Evolutionary conservation across 2,113 vertebrate species (phyloP).

Genomic region (Girardinichthys multiradiatus): DNA sequence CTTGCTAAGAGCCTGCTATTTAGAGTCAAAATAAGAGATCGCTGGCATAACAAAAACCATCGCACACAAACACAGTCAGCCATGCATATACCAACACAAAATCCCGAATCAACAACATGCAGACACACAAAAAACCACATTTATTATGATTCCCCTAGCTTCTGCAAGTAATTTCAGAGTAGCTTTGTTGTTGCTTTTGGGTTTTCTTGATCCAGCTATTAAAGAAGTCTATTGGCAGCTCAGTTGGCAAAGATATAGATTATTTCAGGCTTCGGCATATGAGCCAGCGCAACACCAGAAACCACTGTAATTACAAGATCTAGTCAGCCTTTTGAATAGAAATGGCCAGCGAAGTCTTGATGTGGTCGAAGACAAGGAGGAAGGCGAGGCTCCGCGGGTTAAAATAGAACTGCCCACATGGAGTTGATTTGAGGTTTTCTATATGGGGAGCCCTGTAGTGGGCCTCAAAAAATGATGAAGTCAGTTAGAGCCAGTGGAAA

Average conservation of each 20-base stretch:
- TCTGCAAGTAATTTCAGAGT: constrained; percentile 70
- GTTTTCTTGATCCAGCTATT: constrained; percentile 74
- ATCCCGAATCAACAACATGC: constrained; percentile 28
- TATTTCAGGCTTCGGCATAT: constrained; percentile 69
- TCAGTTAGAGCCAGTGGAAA: constrained; percentile 55
- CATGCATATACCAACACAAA: constrained; percentile 12
- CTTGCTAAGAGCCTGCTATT: constrained; percentile 47
- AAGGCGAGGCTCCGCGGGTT: constrained; percentile 59
- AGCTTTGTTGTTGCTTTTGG: constrained; percentile 62
- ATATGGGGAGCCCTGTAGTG: constrained; percentile 62
- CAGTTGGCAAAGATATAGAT: constrained; percentile 53
- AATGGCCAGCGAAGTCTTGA: constrained; percentile 65
- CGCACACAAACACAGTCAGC: constrained; percentile 1
- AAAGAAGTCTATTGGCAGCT: constrained; percentile 62
- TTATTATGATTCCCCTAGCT: constrained; percentile 59
- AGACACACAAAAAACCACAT: constrained; percentile 44
- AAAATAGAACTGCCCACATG: constrained; percentile 80
- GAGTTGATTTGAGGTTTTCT: constrained; percentile 80
- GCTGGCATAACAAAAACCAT: constrained; percentile 17
- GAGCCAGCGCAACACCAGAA: constrained; percentile 72
- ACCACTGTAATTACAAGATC: constrained; percentile 79
- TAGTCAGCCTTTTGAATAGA: constrained; percentile 68
- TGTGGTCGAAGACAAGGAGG: constrained; percentile 69
- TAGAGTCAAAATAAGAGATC: constrained; percentile 53
- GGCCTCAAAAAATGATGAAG: constrained; percentile 61